phyloP scores from a whole-genome alignment of 1,140 invertebrate species.

The Plectus sambesii region DNA sequence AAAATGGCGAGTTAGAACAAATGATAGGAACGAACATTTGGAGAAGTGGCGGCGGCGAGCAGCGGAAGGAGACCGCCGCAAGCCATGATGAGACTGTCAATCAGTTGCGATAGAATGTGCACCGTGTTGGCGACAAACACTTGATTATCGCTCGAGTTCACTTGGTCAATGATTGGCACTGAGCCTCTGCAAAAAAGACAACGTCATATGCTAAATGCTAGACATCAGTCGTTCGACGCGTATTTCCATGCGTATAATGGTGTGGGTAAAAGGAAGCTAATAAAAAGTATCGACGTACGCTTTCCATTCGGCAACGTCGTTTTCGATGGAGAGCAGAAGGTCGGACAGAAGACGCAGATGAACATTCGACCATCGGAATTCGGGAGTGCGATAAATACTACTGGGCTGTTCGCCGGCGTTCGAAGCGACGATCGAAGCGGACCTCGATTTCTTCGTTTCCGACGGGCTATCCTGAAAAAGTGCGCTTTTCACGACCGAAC shows the following conservation, averaged over 20 bases:
- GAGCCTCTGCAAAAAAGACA: slow-evolving; percentile 62
- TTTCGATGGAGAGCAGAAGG: slow-evolving; percentile 89
- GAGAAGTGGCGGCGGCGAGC: slow-evolving; percentile 90
- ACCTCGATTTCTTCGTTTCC: too few species aligned
- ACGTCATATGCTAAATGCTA: slow-evolving; percentile 4
- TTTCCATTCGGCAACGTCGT: slow-evolving; percentile 85
- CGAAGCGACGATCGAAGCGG: too few species aligned
- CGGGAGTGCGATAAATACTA: slow-evolving; percentile 93
- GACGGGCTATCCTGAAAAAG: too few species aligned
- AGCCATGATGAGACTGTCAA: slow-evolving; percentile 96
- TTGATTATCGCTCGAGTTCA: slow-evolving; percentile 58
- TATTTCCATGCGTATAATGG: slow-evolving; percentile 12
- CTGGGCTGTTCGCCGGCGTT: slow-evolving; percentile 53
- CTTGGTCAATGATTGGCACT: slow-evolving; percentile 91
- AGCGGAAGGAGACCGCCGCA: slow-evolving; percentile 91
- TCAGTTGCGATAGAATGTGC: slow-evolving; percentile 93
- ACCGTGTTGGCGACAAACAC: slow-evolving; percentile 94
- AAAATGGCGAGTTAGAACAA: slow-evolving; percentile 5
- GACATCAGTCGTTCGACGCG: background rate
- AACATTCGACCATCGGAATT: slow-evolving; percentile 98
- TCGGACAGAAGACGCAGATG: slow-evolving; percentile 92
- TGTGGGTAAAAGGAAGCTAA: slow-evolving; percentile 7
- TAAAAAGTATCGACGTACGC: slow-evolving; percentile 54
- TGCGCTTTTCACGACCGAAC: too few species aligned
- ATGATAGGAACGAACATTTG: slow-evolving; percentile 66